phyloP scores from a whole-genome alignment of 2,113 vertebrate genomes.

The Melanocharis versteri region DNA sequence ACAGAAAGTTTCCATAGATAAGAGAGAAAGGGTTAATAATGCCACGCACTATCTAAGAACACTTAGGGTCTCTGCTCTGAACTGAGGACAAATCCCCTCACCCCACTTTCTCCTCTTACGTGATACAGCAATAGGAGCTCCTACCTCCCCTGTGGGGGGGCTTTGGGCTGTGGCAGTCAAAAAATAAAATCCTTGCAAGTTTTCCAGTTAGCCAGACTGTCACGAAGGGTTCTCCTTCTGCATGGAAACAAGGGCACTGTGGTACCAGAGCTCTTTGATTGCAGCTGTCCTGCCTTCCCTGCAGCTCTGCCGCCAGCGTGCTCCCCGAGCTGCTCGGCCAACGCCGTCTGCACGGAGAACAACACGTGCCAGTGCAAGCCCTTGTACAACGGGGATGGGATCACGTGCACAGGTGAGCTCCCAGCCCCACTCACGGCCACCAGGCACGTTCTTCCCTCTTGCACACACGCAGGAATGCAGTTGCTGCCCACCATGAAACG shows the following conservation, averaged over 20 bases:
- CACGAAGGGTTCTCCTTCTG: background rate
- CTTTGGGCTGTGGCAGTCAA: background rate
- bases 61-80: background rate
- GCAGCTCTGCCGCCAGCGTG: slow-evolving; percentile 73
- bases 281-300: background rate
- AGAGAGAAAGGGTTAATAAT: background rate
- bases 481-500: fast-evolving
- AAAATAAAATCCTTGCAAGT: background rate
- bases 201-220: background rate
- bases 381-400: slow-evolving; percentile 85
- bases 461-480: fast-evolving
- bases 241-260: background rate
- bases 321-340: slow-evolving; percentile 78
- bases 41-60: background rate
- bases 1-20: background rate
- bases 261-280: background rate
- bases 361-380: slow-evolving; percentile 87
- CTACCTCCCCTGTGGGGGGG: background rate
- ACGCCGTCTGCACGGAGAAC: slow-evolving; percentile 82
- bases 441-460: background rate
- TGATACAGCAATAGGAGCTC: background rate
- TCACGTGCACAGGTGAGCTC: slow-evolving; percentile 82
- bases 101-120: background rate
- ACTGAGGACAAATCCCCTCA: background rate
- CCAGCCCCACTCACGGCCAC: too few relatives aligned